Conservation (phyloP, 2,888 invertebrate genomes). For the Latrodectus hesperus region DNA sequence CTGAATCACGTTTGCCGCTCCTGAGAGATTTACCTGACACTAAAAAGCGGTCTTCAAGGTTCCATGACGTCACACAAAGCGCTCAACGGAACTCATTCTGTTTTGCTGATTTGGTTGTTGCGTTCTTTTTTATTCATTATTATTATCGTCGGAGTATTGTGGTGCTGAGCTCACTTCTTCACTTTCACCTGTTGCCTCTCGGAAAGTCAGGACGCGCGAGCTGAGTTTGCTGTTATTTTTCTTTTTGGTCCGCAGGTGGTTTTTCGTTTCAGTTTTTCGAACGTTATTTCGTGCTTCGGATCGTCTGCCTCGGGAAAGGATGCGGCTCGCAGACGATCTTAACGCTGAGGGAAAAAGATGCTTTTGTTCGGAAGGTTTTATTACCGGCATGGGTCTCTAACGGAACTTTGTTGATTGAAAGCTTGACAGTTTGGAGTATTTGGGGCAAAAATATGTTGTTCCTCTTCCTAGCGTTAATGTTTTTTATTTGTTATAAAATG, state of each 20-base stretch:
- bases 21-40: conserved; percentile 57
- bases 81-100: conserved; percentile 53
- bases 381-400: not conserved
- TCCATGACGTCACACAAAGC: conserved; percentile 57
- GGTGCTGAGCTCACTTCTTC: conserved; percentile 41
- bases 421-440: not conserved
- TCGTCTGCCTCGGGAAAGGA: not conserved
- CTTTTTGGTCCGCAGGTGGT: conserved; percentile 45
- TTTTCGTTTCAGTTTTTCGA: conserved; percentile 12
- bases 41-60: conserved; percentile 65
- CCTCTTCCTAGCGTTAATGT: not conserved
- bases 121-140: conserved; percentile 17
- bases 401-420: not conserved
- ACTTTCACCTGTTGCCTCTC: conserved; percentile 65
- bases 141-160: conserved; percentile 43
- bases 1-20: conserved; percentile 40
- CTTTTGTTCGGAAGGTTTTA: not conserved
- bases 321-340: conserved; percentile 2
- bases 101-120: conserved; percentile 29
- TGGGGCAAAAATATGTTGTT: not conserved
- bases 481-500: too few relatives aligned
- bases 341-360: not conserved
- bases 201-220: conserved; percentile 29
- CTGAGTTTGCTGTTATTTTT: conserved; percentile 1
- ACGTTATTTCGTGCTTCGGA: conserved; percentile 13